Conservation (phyloP, 2,113 vertebrate species). For the Bothrops jararaca region DNA sequence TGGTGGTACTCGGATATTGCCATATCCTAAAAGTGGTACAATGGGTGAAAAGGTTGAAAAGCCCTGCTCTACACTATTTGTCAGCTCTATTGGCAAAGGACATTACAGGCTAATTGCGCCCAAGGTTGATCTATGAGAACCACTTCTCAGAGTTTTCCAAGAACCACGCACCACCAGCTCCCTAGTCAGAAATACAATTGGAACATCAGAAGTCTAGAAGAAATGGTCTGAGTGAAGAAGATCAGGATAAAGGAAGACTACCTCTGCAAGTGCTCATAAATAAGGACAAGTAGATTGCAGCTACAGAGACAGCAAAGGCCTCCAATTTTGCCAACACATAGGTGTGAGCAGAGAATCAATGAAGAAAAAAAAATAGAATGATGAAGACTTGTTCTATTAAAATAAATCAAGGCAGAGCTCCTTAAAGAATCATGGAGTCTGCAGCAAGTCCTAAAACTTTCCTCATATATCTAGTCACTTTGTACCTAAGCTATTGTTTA, state of each 20-base stretch:
- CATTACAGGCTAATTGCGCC: neutral
- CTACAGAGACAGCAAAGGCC: neutral
- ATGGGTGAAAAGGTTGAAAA: no score
- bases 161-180: neutral
- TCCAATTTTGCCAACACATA: neutral
- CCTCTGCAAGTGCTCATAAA: neutral
- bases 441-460: neutral
- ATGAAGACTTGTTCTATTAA: neutral
- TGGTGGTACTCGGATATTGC: no score
- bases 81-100: neutral
- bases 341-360: neutral
- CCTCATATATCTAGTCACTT: neutral
- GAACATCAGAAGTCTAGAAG: neutral
- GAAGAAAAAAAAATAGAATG: neutral
- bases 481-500: neutral
- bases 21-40: no score
- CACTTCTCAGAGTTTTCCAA: neutral
- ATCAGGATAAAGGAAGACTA: neutral
- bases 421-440: neutral
- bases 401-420: neutral
- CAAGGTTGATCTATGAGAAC: neutral
- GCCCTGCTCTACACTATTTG: neutral
- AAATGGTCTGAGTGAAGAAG: neutral
- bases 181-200: neutral
- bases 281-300: neutral